phyloP scores from a whole-genome alignment of 2,888 invertebrate species.

The Metopia argyrocephala region DNA sequence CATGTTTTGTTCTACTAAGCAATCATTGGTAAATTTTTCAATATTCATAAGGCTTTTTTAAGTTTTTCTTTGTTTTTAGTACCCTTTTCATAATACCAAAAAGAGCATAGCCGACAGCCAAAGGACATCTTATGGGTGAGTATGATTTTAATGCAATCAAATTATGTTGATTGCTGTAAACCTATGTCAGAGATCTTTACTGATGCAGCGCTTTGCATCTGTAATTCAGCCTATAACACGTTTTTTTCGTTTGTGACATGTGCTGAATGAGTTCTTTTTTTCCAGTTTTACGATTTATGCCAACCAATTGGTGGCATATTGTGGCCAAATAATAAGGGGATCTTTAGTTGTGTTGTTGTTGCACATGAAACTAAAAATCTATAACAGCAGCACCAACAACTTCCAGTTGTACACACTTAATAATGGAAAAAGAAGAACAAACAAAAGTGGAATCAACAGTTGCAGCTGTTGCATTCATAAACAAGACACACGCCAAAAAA shows the following conservation, averaged over 20 bases:
- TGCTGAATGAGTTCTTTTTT: no score
- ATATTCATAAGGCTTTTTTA: no score
- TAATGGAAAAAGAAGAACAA: slow-evolving; percentile 2
- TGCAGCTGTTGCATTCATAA: slow-evolving; percentile 58
- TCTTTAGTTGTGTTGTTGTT: slow-evolving; percentile 48
- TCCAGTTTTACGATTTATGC: no score
- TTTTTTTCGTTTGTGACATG: no score
- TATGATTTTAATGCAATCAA: slow-evolving; percentile 24
- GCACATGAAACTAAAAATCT: slow-evolving; percentile 43
- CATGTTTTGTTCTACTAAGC: no score
- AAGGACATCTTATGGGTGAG: slow-evolving; percentile 16
- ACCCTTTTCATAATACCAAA: no score
- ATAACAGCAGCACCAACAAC: slow-evolving; percentile 2
- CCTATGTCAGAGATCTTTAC: slow-evolving; percentile 33
- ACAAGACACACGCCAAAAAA: slow-evolving; percentile 61
- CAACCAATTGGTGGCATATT: slow-evolving; percentile 30
- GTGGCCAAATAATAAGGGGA: slow-evolving; percentile 17
- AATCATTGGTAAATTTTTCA: no score
- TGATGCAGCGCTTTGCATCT: no score
- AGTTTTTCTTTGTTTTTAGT: no score
- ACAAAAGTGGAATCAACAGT: slow-evolving; percentile 20
- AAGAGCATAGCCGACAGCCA: no score
- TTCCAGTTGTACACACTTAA: neutral
- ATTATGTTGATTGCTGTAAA: slow-evolving; percentile 40
- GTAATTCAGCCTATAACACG: no score